Evolutionary conservation across 2,113 vertebrate species (phyloP).

Genomic region (Passer montanus): DNA sequence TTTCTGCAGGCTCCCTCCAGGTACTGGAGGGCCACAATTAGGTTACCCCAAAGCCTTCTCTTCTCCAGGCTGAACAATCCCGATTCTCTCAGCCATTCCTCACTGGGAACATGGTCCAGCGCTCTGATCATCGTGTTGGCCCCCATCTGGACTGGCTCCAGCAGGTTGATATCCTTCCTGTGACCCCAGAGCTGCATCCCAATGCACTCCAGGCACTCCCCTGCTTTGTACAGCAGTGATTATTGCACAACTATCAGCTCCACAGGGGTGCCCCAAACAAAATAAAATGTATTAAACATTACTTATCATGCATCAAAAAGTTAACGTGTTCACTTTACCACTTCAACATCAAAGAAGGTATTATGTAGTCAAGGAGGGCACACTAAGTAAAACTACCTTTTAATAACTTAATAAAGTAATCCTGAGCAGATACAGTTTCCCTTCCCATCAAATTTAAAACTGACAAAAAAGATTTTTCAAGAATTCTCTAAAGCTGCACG

Average conservation of each 20-base stretch:
- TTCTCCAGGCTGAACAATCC: neutral
- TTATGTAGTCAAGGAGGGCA: neutral
- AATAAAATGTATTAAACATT: neutral
- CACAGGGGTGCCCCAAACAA: neutral
- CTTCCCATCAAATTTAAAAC: neutral
- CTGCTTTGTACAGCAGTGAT: neutral
- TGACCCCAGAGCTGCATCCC: neutral
- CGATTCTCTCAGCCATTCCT: neutral
- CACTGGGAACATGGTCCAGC: neutral
- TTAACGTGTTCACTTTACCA: neutral
- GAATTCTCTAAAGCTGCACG: neutral
- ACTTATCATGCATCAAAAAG: neutral
- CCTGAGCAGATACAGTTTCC: neutral
- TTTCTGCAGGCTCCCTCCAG: neutral
- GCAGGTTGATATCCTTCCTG: no score
- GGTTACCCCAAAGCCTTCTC: neutral
- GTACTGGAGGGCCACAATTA: neutral
- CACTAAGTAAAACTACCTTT: neutral
- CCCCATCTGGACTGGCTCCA: neutral
- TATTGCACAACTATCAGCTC: neutral
- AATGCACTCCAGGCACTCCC: neutral
- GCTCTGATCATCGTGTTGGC: neutral
- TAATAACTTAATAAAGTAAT: conserved; percentile 22
- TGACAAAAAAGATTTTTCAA: neutral
- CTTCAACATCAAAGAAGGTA: conserved; percentile 14